Conservation (phyloP, 2,797 vertebrate genomes). For the Hemibagrus guttatus region DNA sequence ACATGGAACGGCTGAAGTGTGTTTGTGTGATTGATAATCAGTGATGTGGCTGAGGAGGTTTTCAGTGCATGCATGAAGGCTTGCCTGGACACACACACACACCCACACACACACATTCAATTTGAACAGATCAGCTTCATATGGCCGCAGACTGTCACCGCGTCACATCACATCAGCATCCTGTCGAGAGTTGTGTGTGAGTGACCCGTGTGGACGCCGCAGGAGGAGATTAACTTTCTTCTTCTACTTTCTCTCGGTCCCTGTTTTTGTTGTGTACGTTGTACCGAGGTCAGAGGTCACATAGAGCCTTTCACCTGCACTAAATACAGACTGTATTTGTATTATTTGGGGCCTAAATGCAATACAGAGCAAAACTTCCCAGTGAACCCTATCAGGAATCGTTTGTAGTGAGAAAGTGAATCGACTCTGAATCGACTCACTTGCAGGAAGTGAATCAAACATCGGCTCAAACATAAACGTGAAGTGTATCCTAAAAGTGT, state of each 20-base stretch:
- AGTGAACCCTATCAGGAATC: neutral
- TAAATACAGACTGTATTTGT: neutral
- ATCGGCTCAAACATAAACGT: too few species aligned
- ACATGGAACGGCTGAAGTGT: conserved; percentile 72
- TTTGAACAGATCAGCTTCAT: conserved; percentile 66
- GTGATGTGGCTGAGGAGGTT: conserved; percentile 64
- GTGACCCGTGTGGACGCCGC: conserved; percentile 9
- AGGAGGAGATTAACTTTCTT: neutral
- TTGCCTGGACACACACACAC: conserved; percentile 31
- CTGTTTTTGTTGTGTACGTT: neutral
- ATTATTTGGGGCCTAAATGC: neutral
- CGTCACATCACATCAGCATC: conserved; percentile 72
- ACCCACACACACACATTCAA: conserved; percentile 48
- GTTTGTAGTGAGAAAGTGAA: neutral
- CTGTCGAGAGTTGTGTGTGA: conserved; percentile 60
- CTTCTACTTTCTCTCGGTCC: neutral
- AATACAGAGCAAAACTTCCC: neutral
- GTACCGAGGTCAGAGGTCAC: neutral
- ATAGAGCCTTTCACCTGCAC: neutral
- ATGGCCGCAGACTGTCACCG: conserved; percentile 69
- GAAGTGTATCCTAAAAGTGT: too few species aligned
- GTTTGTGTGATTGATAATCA: conserved; percentile 63
- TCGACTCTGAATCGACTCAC: neutral
- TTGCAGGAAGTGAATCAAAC: neutral
- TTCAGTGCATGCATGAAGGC: conserved; percentile 75